Percentiles rank a stretch among this genome's conserved stretches.
Evolutionary conservation across 2,888 invertebrate genomes (phyloP).

Genomic region (Pyrrhia umbra): DNA sequence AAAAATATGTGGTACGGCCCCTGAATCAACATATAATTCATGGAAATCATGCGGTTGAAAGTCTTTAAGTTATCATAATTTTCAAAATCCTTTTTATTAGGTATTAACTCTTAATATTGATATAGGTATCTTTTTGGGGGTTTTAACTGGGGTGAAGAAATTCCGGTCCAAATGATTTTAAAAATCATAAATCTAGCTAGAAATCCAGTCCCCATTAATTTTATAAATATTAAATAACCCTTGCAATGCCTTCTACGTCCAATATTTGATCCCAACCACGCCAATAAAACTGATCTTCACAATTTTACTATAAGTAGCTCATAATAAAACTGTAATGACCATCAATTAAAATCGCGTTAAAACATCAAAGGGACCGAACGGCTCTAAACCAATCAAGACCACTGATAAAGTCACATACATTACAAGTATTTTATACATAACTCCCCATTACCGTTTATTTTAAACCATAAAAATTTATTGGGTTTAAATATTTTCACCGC

Average conservation of each 20-base stretch:
- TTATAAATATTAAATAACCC: conserved; percentile 31
- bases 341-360: conserved; percentile 70
- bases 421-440: conserved; percentile 76
- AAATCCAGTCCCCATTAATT: conserved; percentile 18
- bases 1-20: too few relatives aligned
- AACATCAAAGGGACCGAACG: conserved; percentile 74
- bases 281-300: conserved; percentile 42
- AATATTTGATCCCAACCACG: conserved; percentile 45
- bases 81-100: too few relatives aligned
- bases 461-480: conserved; percentile 82
- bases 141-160: too few relatives aligned
- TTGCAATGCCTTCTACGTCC: conserved; percentile 32
- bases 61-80: too few relatives aligned
- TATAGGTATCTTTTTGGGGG: too few relatives aligned
- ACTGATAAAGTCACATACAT: conserved; percentile 77
- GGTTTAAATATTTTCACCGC: conserved; percentile 84
- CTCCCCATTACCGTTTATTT: conserved; percentile 77
- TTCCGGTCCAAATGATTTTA: conserved; percentile 15
- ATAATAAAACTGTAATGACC: conserved; percentile 64
- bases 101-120: too few relatives aligned
- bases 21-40: too few relatives aligned
- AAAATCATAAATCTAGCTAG: conserved; percentile 4
- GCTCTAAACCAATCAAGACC: conserved; percentile 71
- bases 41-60: too few relatives aligned
- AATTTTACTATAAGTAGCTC: conserved; percentile 51